phyloP scores from a whole-genome alignment of 1,140 invertebrate genomes.

The Platyura marginata region DNA sequence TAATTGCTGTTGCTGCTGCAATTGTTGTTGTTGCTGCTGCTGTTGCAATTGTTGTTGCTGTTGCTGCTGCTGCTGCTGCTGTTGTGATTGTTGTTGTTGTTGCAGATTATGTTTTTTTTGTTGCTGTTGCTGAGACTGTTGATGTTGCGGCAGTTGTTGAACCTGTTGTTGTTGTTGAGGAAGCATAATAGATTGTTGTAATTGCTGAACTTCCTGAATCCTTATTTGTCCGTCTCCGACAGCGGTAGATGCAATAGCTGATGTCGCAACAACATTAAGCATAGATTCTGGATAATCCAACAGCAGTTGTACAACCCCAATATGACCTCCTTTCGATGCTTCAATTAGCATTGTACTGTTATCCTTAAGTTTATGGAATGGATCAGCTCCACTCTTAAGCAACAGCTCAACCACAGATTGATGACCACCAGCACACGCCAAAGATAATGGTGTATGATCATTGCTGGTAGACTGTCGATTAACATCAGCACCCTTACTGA shows the following conservation, averaged over 20 bases:
- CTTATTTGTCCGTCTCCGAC: conserved; percentile 4
- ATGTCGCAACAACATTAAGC: conserved; percentile 25
- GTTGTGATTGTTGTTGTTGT: conserved; percentile 25
- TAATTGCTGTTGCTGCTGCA: conserved; percentile 24
- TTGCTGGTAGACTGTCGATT: conserved; percentile 91
- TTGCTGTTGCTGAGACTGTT: conserved; percentile 13
- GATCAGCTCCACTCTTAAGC: conserved; percentile 78
- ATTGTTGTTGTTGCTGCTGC: conserved; percentile 18
- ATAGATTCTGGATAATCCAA: conserved; percentile 85
- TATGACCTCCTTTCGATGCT: conserved; percentile 93
- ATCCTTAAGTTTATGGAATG: conserved; percentile 93
- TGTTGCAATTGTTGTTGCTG: conserved; percentile 25
- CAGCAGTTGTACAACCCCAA: conserved; percentile 81
- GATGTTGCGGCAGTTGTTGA: conserved; percentile 7
- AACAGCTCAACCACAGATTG: conserved; percentile 80
- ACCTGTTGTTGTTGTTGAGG: conserved; percentile 9
- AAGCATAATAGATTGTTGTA: conserved; percentile 10
- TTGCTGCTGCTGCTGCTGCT: conserved; percentile 26
- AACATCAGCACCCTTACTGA: conserved; percentile 86
- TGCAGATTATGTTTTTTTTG: conserved; percentile 18
- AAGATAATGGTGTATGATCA: conserved; percentile 90
- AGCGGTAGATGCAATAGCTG: conserved; percentile 13
- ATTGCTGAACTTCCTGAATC: conserved; percentile 11
- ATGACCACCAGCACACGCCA: conserved; percentile 94
- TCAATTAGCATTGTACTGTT: conserved; percentile 98